Conservation (phyloP, 2,888 invertebrate species). For the Temnothorax rugatulus region DNA sequence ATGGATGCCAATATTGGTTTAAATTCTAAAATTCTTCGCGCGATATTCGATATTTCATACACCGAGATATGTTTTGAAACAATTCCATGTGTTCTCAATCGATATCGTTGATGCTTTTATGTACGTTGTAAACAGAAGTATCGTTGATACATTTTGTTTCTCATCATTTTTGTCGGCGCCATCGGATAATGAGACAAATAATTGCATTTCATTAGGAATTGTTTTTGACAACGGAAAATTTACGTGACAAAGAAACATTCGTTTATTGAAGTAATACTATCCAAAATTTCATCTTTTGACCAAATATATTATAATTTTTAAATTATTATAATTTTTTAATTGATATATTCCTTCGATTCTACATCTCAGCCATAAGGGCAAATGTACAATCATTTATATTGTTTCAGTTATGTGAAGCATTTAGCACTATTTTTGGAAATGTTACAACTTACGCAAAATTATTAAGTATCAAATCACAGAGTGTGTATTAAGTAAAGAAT, state of each 20-base stretch:
- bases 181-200: conserved; percentile 27
- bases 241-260: not conserved
- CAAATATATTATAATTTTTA: conserved; percentile 24
- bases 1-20: conserved; percentile 43
- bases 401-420: not conserved
- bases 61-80: conserved; percentile 59
- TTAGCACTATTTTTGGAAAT: not conserved
- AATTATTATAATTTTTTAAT: conserved; percentile 25
- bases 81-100: conserved; percentile 65
- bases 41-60: conserved; percentile 29
- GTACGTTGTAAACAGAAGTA: conserved; percentile 68
- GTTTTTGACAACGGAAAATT: conserved; percentile 6
- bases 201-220: conserved; percentile 28
- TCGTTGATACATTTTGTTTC: conserved; percentile 47
- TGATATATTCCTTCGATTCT: not conserved
- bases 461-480: conserved; percentile 3
- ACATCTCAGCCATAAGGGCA: not conserved
- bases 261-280: not conserved
- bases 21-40: conserved; percentile 45
- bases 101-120: conserved; percentile 67
- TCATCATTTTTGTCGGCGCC: conserved; percentile 50
- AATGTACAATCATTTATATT: not conserved
- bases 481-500: conserved; percentile 1
- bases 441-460: not conserved
- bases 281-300: not conserved